phyloP scores from a whole-genome alignment of 2,888 invertebrate species.

The Perizoma affinitatum region DNA sequence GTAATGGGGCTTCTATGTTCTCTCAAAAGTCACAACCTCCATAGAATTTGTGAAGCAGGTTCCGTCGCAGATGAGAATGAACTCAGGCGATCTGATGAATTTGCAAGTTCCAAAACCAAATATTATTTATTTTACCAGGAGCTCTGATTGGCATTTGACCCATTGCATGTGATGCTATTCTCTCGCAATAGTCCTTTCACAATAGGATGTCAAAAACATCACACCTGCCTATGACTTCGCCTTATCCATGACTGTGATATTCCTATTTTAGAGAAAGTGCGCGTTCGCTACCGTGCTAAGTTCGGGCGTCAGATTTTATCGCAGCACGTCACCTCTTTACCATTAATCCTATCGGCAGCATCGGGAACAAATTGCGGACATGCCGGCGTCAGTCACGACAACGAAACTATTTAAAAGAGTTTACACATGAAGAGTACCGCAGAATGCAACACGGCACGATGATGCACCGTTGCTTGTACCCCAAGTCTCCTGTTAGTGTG shows the following conservation, averaged over 20 bases:
- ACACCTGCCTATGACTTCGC: no score
- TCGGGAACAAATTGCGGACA: conserved; percentile 55
- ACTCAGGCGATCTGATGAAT: neutral
- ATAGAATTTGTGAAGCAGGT: neutral
- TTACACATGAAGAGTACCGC: conserved; percentile 67
- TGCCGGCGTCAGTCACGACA: conserved; percentile 48
- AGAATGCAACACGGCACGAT: conserved; percentile 49
- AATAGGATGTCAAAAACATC: no score
- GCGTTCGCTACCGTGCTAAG: conserved; percentile 40
- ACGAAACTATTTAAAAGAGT: conserved; percentile 69
- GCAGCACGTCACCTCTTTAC: conserved; percentile 43
- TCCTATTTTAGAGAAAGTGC: conserved; percentile 49
- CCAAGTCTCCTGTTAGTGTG: neutral
- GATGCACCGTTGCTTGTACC: conserved; percentile 5
- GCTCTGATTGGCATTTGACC: neutral
- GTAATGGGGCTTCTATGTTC: conserved; percentile 7
- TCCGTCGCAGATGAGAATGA: neutral
- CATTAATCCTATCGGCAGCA: conserved; percentile 55
- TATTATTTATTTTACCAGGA: no score
- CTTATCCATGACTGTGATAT: neutral
- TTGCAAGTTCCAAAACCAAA: neutral
- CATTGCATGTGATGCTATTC: neutral
- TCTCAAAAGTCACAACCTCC: conserved; percentile 1
- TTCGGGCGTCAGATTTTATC: conserved; percentile 41
- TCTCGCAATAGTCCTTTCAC: no score